phyloP scores from a whole-genome alignment of 1,140 invertebrate genomes.

The Neoseiulus cucumeris region DNA sequence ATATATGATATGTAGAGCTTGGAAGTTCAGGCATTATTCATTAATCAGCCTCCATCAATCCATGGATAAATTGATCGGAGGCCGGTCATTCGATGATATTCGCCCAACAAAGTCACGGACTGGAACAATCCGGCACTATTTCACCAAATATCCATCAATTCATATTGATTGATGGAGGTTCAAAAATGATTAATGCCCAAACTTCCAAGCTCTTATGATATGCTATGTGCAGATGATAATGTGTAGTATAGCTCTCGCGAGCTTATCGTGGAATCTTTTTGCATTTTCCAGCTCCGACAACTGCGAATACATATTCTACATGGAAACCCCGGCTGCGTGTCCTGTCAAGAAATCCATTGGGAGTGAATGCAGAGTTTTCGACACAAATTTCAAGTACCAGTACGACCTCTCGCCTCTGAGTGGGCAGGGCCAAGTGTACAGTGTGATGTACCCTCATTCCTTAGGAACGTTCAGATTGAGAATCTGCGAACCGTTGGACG shows the following conservation, averaged over 20 bases:
- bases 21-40: too few species aligned
- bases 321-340: slow-evolving; percentile 27
- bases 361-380: slow-evolving; percentile 23
- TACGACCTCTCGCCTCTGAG: slow-evolving; percentile 24
- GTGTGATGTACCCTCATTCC: slow-evolving; percentile 9
- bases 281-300: slow-evolving; percentile 12
- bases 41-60: too few species aligned
- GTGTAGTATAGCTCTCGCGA: not conserved
- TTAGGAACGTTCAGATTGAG: not conserved
- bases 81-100: too few species aligned
- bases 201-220: too few species aligned
- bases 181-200: too few species aligned
- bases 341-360: slow-evolving; percentile 20
- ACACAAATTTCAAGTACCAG: slow-evolving; percentile 23
- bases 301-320: slow-evolving; percentile 27
- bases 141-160: too few species aligned
- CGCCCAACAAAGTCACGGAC: too few species aligned
- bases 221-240: not conserved
- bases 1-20: too few species aligned
- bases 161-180: too few species aligned
- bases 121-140: too few species aligned
- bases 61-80: too few species aligned
- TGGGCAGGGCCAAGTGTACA: slow-evolving; percentile 17
- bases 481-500: not conserved
- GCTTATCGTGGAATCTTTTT: not conserved